These are phyloP conservation scores for Ptychodera flava DNA, from an alignment of 35 echinoderm and acorn worm species.

Conservation along the genomic window DNA sequence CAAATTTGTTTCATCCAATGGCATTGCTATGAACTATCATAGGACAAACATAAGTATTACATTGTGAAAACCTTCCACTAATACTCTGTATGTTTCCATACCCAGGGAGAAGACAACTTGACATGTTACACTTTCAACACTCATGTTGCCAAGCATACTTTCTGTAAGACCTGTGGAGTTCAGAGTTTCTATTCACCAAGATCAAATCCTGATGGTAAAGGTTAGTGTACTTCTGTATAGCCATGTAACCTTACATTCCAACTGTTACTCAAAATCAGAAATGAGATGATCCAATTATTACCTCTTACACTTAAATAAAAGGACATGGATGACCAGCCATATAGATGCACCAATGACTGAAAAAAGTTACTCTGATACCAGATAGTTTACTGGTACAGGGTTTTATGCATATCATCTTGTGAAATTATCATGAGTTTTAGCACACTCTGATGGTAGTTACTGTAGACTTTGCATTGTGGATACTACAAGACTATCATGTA, in stretches of 20 bases:
- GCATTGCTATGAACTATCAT: no score
- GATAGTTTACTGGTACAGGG: not conserved
- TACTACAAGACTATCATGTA: no score
- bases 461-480: no score
- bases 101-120: slow-evolving; percentile 79
- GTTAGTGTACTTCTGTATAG: slow-evolving; percentile 25
- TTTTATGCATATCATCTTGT: not conserved
- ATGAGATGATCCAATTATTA: not conserved
- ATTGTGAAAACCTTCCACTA: no score
- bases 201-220: slow-evolving; percentile 88
- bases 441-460: no score
- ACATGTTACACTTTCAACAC: slow-evolving; percentile 87
- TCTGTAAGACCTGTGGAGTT: slow-evolving; percentile 95
- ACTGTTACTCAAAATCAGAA: not conserved
- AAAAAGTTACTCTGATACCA: not conserved
- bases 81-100: no score
- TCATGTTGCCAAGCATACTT: slow-evolving; percentile 73
- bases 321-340: not conserved
- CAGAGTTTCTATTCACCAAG: slow-evolving; percentile 95
- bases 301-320: not conserved
- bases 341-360: not conserved
- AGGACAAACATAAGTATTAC: no score
- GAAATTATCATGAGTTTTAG: no score
- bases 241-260: not conserved
- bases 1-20: no score